Evolutionary conservation across 1,140 invertebrate species (phyloP), one percentile per base, ranked within the genome.

Genomic region (Nilaparvata lugens): DNA sequence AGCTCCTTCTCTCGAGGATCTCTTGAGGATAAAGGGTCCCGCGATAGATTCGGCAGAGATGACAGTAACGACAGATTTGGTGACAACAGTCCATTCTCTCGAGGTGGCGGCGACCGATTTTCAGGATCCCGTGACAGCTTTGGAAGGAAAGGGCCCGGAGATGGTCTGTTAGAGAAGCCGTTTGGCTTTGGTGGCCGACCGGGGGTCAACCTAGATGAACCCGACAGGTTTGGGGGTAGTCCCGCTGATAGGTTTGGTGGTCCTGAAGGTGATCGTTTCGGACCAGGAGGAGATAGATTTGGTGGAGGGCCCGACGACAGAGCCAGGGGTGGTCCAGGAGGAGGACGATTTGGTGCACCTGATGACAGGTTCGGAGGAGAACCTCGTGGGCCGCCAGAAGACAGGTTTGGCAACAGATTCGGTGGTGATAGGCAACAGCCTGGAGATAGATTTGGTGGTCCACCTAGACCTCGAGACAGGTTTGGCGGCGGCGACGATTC

Each of bases 201-300:
- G 1, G 45, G 21, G 2, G 5, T 7, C 1, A 16, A 9, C 18
- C 16, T 19, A 2, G 45, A 48, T 4, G 45, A 16, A 19, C 45
- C 45, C 5, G 45, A 23, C 1, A 4, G 45, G 18, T 48, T 14
- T 5, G 9, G 16, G 16, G 45, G 45, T 4, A 23, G 45, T 7
- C 45, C 45, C 5, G 45, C 16, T 48, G 57, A 59, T 16, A 45
- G 56, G 23, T 58, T 35, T 25, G 56, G 56, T 5, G 54, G 54
- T 45, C 40, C 31, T 18, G 19, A 38, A 3, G 28, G 38, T 38
- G 25, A 28, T 25, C 51, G 31, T 52, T 19, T n/a, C 13, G 57
- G 57, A n/a, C 57, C 57, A 13, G 13, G 31, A 35, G 31, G 19
- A 24, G 56, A 58, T 58, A 43, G 56, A 14, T 58, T 58, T 35